Percentiles rank a stretch among this genome's conserved stretches.
These are phyloP conservation scores for Sympetrum striolatum DNA, from an alignment of 2,888 invertebrate species.

Conservation along the genomic window DNA sequence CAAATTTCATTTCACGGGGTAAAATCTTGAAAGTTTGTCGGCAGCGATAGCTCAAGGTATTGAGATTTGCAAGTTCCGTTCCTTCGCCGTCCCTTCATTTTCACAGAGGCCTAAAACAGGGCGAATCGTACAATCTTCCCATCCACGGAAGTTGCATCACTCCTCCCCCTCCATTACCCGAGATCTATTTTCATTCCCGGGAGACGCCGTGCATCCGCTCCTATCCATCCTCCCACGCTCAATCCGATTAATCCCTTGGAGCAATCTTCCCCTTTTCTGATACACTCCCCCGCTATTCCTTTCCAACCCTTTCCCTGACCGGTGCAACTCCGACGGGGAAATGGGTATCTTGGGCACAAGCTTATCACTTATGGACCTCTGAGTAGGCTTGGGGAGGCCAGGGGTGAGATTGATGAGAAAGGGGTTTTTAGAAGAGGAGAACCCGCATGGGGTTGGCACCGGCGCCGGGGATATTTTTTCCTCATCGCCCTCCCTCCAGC, in stretches of 20 bases:
- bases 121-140: neutral
- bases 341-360: neutral
- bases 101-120: neutral
- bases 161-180: neutral
- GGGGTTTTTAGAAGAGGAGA: neutral
- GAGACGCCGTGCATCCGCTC: neutral
- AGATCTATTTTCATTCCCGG: conserved; percentile 36
- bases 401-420: neutral
- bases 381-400: neutral
- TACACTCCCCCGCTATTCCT: neutral
- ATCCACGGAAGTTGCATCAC: neutral
- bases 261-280: neutral
- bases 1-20: too few relatives aligned
- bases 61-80: too few relatives aligned
- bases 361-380: conserved; percentile 14
- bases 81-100: too few relatives aligned
- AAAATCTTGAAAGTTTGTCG: too few relatives aligned
- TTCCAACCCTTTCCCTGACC: neutral
- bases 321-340: neutral
- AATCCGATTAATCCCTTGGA: conserved; percentile 37
- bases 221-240: neutral
- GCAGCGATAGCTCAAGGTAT: too few relatives aligned
- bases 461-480: neutral
- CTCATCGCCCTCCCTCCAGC: neutral
- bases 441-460: neutral